Conservation (phyloP, 2,113 vertebrate species). For the Elaphurus davidianus region DNA sequence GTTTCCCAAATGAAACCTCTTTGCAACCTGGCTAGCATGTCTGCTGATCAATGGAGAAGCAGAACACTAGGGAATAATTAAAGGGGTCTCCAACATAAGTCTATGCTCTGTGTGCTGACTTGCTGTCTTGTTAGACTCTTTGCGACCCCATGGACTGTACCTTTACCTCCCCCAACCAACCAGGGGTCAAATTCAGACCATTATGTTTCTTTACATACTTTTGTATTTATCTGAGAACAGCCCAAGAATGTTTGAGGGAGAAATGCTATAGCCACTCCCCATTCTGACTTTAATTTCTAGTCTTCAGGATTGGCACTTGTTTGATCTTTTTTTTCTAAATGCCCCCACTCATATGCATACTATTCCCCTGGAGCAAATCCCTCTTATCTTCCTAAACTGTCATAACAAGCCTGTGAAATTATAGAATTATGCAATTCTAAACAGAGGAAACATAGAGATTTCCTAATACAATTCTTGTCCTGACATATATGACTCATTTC, state of each 20-base stretch:
- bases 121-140: background rate
- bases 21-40: background rate
- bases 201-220: background rate
- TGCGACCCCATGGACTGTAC: background rate
- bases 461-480: background rate
- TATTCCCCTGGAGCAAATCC: slow-evolving; percentile 36
- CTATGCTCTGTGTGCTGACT: background rate
- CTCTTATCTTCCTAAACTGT: slow-evolving; percentile 49
- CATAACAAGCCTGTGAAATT: slow-evolving; percentile 48
- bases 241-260: background rate
- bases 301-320: slow-evolving; percentile 37
- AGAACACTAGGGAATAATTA: background rate
- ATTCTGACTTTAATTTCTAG: slow-evolving; percentile 46
- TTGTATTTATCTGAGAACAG: background rate
- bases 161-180: background rate
- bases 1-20: background rate
- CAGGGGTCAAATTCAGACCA: background rate
- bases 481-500: background rate
- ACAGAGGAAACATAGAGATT: background rate
- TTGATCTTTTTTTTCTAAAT: background rate
- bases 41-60: background rate
- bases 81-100: background rate
- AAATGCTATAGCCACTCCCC: background rate
- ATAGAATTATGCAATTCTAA: slow-evolving; percentile 35
- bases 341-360: background rate